Base-by-base conservation (phyloP, 2,113 vertebrate genomes). In the Cinclus mexicanus region DNA sequence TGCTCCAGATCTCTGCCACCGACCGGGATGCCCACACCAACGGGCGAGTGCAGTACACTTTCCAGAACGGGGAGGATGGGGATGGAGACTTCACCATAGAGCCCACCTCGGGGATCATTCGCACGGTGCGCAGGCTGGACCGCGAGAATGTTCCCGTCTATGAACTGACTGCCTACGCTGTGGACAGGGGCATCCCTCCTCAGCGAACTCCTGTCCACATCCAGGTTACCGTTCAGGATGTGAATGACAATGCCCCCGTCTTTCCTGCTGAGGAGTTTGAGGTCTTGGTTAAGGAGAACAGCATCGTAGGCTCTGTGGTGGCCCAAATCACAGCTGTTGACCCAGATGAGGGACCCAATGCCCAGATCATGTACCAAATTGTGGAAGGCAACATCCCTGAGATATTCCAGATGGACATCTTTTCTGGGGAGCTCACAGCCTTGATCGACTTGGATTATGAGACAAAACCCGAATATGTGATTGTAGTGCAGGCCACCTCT, bases 391-490 rank as follows among this genome's bases (percentile, higher is more conserved):
- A 99, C 96, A 99, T 99, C 90, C 99, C 99, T 0, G 99, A 99
- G 97, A 99, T 99, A 91, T 99, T 99, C 95, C 99, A 99, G 95
- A 99, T 99, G 99, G 99, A 99, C 96, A 99, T 99, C 82, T 99
- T 99, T 97, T 99, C 99, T 47, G 99, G 99, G 72, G 99, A 99
- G 94, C 98, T 99, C 89, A 99, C 99, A 3, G 99, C 99, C 23
- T 98, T 99, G 60, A 99, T 99, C 75, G 99, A 99, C 97, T 96
- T 99, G 89, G 99, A 99, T 97, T 99, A 99, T 24, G 99, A 99
- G 96, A 96, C 97, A 11, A 98, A 98, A 79, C 98, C 98, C 0
- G 99, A 99, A 95, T 99, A 99, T 1, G 98, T 99, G 52, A 99
- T 99, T 35, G 99, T 99, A 59, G 99, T 99, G 56, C 99, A 99